Conservation (phyloP, 2,888 invertebrate genomes). For the Volucella bombylans region DNA sequence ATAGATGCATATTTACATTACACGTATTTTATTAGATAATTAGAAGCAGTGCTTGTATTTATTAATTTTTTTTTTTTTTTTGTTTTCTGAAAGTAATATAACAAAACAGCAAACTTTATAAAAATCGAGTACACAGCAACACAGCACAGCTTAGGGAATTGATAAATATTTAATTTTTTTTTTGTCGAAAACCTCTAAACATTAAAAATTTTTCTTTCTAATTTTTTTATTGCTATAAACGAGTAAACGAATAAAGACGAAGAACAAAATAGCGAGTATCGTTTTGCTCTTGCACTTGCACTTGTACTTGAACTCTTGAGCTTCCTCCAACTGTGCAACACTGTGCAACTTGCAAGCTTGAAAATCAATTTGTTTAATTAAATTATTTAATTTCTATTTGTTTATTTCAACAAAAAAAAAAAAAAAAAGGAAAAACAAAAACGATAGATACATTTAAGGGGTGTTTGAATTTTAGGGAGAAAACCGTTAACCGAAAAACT, state of each 20-base stretch:
- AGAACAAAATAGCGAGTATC: neutral
- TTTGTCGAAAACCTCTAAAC: too few relatives aligned
- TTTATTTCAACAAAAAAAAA: too few relatives aligned
- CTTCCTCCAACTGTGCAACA: neutral
- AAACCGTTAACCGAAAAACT: slow-evolving; percentile 28
- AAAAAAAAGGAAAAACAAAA: neutral
- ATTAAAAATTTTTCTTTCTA: too few relatives aligned
- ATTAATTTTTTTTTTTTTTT: slow-evolving; percentile 4
- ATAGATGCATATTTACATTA: slow-evolving; percentile 51
- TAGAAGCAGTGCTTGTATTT: slow-evolving; percentile 54
- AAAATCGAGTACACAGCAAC: slow-evolving; percentile 15
- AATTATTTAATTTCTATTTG: slow-evolving; percentile 46
- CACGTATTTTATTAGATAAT: slow-evolving; percentile 71
- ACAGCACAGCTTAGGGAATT: slow-evolving; percentile 8
- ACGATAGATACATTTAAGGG: neutral
- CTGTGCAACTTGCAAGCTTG: slow-evolving; percentile 1
- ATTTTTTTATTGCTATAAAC: slow-evolving; percentile 24
- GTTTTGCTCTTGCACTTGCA: slow-evolving; percentile 58
- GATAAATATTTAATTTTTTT: slow-evolving; percentile 18
- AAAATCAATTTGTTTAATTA: slow-evolving; percentile 56
- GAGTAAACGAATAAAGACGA: slow-evolving; percentile 12
- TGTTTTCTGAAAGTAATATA: slow-evolving; percentile 23
- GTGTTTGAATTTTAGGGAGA: neutral
- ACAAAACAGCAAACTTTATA: slow-evolving; percentile 47
- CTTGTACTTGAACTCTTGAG: slow-evolving; percentile 5